Conservation (phyloP, 2,113 vertebrate species). For the Protobothrops mucrosquamatus region DNA sequence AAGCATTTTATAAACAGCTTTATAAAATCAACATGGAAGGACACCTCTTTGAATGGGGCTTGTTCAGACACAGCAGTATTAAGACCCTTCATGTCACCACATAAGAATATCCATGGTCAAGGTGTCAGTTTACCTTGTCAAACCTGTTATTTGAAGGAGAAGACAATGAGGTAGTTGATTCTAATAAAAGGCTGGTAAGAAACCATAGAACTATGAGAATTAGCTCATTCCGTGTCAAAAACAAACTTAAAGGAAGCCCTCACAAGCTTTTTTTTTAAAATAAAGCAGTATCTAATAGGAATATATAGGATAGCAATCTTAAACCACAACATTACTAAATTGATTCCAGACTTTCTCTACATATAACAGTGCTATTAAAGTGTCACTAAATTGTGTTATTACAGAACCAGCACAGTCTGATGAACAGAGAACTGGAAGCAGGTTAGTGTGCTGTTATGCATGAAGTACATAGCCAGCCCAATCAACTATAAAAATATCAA, state of each 20-base stretch:
- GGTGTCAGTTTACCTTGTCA: slow-evolving; percentile 64
- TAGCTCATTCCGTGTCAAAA: background rate
- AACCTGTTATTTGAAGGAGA: slow-evolving; percentile 65
- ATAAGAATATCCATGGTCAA: slow-evolving; percentile 33
- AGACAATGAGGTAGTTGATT: slow-evolving; percentile 28
- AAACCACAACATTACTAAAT: background rate
- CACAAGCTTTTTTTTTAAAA: background rate
- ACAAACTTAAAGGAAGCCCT: slow-evolving; percentile 5
- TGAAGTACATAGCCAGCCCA: background rate
- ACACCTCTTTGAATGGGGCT: background rate
- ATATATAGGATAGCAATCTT: background rate
- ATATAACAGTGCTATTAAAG: background rate
- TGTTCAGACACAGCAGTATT: slow-evolving; percentile 17
- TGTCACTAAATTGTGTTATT: background rate
- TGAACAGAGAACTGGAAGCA: background rate
- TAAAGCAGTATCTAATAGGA: background rate
- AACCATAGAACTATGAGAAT: slow-evolving; percentile 72
- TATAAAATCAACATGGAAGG: background rate
- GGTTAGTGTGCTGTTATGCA: background rate
- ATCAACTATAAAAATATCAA: background rate
- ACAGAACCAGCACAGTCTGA: background rate
- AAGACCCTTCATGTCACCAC: slow-evolving; percentile 39
- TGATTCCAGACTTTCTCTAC: background rate
- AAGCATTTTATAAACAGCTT: background rate
- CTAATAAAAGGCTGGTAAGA: slow-evolving; percentile 57